A percentile compares a stretch with the other conserved stretches of the same genome.
These are phyloP conservation scores for Panopea generosa DNA, from an alignment of 2,888 invertebrate genomes.

Conservation along the genomic window DNA sequence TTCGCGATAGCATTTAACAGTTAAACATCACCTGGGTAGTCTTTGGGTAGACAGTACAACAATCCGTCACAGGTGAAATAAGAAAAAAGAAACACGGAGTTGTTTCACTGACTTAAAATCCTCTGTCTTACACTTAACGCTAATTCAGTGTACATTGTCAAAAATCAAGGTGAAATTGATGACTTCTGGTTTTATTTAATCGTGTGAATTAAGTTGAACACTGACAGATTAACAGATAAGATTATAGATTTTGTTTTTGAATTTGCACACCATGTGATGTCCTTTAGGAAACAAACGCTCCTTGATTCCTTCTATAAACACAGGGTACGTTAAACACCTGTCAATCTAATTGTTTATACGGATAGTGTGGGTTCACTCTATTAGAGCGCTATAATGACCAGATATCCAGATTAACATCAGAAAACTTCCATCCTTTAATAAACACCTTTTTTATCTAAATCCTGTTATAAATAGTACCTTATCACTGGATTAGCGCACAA, in stretches of 20 bases:
- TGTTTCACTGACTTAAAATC: no score
- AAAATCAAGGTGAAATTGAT: no score
- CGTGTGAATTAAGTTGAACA: constrained; percentile 27
- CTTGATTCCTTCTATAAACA: constrained; percentile 7
- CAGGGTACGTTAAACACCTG: constrained; percentile 47
- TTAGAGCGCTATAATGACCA: constrained; percentile 13
- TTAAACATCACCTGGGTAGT: constrained; percentile 1
- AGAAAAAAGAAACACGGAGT: no score
- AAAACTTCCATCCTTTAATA: constrained; percentile 10
- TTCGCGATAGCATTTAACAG: constrained; percentile 15
- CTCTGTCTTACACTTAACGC: no score
- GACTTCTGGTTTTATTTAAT: no score
- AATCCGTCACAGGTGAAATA: constrained; percentile 1
- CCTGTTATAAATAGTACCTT: not conserved
- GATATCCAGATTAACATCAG: constrained; percentile 43
- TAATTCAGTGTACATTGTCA: no score
- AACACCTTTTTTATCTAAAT: not conserved
- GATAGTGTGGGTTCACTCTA: constrained; percentile 50
- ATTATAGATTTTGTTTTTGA: constrained; percentile 27
- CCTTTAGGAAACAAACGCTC: not conserved
- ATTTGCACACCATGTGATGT: constrained; percentile 20
- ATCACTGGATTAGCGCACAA: no score
- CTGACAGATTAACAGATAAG: constrained; percentile 47
- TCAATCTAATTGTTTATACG: constrained; percentile 40
- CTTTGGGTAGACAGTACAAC: not conserved